Evolutionary conservation across 2,113 vertebrate species (phyloP).

Genomic region (Ictidomys tridecemlineatus): DNA sequence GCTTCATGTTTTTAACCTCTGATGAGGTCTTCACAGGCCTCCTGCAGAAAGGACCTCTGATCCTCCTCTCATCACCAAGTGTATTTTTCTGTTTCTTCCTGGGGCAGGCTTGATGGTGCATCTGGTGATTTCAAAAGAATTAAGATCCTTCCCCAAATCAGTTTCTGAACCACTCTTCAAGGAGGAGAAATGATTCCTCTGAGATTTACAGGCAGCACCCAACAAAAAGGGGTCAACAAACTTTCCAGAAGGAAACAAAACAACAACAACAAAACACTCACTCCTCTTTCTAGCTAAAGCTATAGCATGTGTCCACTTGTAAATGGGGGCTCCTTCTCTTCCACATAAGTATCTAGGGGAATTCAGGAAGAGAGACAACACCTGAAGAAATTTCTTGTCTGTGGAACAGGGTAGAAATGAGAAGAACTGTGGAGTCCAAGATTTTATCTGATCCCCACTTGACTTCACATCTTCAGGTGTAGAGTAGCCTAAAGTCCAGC

Average conservation of each 20-base stretch:
- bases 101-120: not conserved
- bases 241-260: constrained; percentile 22
- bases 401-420: not conserved
- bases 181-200: constrained; percentile 33
- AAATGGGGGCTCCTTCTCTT: not conserved
- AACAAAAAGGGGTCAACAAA: not conserved
- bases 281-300: constrained; percentile 31
- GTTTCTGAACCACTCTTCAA: constrained; percentile 52
- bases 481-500: not conserved
- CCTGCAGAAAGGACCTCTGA: not conserved
- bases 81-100: not conserved
- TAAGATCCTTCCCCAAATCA: constrained; percentile 22
- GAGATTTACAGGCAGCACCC: constrained; percentile 52
- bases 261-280: not conserved
- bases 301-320: not conserved
- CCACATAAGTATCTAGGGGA: not conserved
- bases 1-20: not conserved
- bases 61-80: not conserved
- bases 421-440: not conserved
- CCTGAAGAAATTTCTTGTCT: not conserved
- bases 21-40: not conserved
- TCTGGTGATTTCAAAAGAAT: constrained; percentile 44
- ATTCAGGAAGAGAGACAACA: not conserved
- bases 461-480: not conserved
- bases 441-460: not conserved